Evolutionary conservation across 92 coral and sea anemone species (phyloP), one percentile per base, ranked within the genome.

Genomic region (Desmophyllum pertusum): DNA sequence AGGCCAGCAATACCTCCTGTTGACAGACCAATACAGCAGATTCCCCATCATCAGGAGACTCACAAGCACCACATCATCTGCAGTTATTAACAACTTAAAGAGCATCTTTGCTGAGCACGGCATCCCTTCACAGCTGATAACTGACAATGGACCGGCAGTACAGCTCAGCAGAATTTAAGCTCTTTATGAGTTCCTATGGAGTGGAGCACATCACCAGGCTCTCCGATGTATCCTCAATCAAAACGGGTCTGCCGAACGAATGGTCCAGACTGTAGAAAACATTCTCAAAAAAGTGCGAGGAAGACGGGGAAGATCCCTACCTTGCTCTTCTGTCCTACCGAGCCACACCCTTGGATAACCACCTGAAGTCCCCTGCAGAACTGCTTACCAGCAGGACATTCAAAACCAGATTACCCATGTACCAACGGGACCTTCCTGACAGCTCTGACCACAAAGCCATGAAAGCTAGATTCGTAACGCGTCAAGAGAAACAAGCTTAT

Each of bases 1-100:
- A 35, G 86, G 89, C 25, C 78, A 90, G 35, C 77, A 65, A 18
- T 76, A 86, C 75, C 81, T 81, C 25, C 46, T 90, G 41, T 18
- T 78, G 39, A 43, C 94, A 27, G 94, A 84, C 59, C 73, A 80
- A 41, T 90, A 89, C 80, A 89, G 93, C 84, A 89, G 85, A 61
- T 89, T 85, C 50, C 89, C 92, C 29, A 61, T 78, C 23, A 66
- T 83, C 38, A 46, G 86, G 37, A 83, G 73, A 55, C 81, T 90
- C 25, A 87, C 86, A 33, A 87, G 91, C 69, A 83, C 86, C 40
- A 83, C 91, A 19, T 91, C 94, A 5, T 25, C 57, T 42, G 89
- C 89, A 33, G 76, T 87, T 18, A 79, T 90, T 63, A 88, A 55
- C 74, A 73, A 88, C 75, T 38, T 88, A 0, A 83, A 88, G 62